Evolutionary conservation across 2,888 invertebrate species (phyloP).

Genomic region (Drosophila flavopinicola): DNA sequence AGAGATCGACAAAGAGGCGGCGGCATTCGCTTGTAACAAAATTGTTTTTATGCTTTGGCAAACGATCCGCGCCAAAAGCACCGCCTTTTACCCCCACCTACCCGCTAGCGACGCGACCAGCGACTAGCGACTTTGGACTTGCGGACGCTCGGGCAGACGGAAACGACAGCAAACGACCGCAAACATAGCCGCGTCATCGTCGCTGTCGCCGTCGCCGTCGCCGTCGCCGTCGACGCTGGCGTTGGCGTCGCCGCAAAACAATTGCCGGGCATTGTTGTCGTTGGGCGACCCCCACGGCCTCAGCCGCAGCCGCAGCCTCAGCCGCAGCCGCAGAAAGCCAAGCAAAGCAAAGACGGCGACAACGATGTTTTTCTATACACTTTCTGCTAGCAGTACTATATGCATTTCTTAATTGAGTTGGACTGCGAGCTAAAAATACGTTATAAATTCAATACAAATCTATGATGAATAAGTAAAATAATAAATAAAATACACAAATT

Average conservation of each 20-base stretch:
- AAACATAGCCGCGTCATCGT: constrained; percentile 61
- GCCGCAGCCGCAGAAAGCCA: constrained; percentile 14
- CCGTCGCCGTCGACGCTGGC: constrained; percentile 39
- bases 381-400: constrained; percentile 3
- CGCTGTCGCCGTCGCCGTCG: constrained; percentile 17
- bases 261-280: constrained; percentile 73
- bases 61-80: constrained; percentile 60
- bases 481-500: too few species aligned
- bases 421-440: too few species aligned
- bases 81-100: constrained; percentile 7
- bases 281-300: constrained; percentile 53
- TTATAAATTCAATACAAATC: too few species aligned
- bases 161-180: constrained; percentile 49
- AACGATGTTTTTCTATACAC: constrained; percentile 33
- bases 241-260: constrained; percentile 58
- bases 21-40: constrained; percentile 71
- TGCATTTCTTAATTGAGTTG: constrained; percentile 16
- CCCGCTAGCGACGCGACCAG: not conserved
- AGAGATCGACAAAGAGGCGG: constrained; percentile 55
- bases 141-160: constrained; percentile 22
- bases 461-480: too few species aligned
- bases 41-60: constrained; percentile 60
- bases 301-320: constrained; percentile 4
- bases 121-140: constrained; percentile 19
- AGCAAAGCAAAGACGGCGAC: constrained; percentile 11